Evolutionary conservation across 2,888 invertebrate genomes (phyloP), one percentile per base, ranked within the genome.

Genomic region (Clunio marinus): DNA sequence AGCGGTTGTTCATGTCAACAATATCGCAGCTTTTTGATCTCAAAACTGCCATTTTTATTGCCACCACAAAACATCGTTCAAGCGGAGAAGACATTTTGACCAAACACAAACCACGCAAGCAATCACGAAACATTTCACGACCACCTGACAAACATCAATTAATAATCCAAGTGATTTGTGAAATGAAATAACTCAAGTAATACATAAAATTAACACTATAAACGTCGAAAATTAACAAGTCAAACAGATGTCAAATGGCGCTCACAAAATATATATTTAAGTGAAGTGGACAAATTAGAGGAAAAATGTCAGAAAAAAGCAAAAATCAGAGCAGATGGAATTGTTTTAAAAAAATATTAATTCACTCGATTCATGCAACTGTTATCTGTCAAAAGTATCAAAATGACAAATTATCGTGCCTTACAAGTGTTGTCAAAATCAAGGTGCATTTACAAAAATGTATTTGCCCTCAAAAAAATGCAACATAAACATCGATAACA

Each of bases 341-440:
- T 10, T 3, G 51, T 13, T 24, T 57, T 13, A 10, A n/a, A 45
- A 45, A 10, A 32, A 51, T 22, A 20, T 57, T 57, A 57, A 57
- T 57, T 57, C 20, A 57, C 20, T 25, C 25, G 8, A n/a, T 27
- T 27, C 57, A 57, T 57, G 57, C 57, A 57, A 57, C 57, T 24
- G 25, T n/a, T 17, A 51, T 51, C 51, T 20, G 20, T 51, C 51
- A 20, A 22, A 20, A 2, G 22, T 8, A 51, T n/a, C n/a, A n/a
- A n/a, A n/a, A n/a, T n/a, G n/a, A n/a, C n/a, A n/a, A n/a, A n/a
- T n/a, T n/a, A n/a, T n/a, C n/a, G n/a, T n/a, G n/a, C n/a, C n/a
- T n/a, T n/a, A n/a, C n/a, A n/a, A n/a, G n/a, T n/a, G 22, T 17
- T 51, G 8, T 17, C 20, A 17, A 22, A 51, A 7, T 51, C 51